Percentiles rank a stretch among this genome's conserved stretches.
Evolutionary conservation across 2,113 vertebrate genomes (phyloP).

Genomic region (Orycteropus afer): DNA sequence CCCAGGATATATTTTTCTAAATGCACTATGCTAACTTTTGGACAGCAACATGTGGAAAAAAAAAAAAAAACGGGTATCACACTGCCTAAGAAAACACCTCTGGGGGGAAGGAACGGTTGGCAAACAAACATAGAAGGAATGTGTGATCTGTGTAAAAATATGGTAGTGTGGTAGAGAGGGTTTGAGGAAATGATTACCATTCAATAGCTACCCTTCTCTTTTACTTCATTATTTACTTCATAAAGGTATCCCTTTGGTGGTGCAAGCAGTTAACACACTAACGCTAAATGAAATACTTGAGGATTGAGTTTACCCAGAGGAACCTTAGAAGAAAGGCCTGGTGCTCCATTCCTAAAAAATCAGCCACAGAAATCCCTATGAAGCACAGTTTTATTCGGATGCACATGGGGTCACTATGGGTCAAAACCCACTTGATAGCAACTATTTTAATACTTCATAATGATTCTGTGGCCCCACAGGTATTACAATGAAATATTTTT

Average conservation of each 20-base stretch:
- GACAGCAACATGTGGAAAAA: too few relatives aligned
- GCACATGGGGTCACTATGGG: background rate
- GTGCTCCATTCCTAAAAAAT: background rate
- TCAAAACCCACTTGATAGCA: background rate
- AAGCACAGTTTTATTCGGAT: background rate
- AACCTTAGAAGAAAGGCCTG: background rate
- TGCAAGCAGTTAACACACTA: background rate
- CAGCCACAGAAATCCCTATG: background rate
- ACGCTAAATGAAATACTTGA: background rate
- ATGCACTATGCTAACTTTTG: too few relatives aligned
- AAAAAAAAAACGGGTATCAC: too few relatives aligned
- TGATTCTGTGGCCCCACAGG: background rate
- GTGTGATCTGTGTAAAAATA: too few relatives aligned
- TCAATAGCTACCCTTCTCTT: background rate
- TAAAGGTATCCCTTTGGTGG: background rate
- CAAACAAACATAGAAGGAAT: too few relatives aligned
- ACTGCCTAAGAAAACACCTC: too few relatives aligned
- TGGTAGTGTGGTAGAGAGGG: background rate
- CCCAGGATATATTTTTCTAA: too few relatives aligned
- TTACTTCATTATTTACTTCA: background rate
- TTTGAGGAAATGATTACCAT: too few relatives aligned
- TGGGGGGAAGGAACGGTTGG: too few relatives aligned
- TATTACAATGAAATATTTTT: background rate
- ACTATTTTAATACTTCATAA: background rate
- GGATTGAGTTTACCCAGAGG: background rate